These are phyloP conservation scores for Danio tinwini DNA, from an alignment of 2,797 vertebrate species.

Conservation along the genomic window DNA sequence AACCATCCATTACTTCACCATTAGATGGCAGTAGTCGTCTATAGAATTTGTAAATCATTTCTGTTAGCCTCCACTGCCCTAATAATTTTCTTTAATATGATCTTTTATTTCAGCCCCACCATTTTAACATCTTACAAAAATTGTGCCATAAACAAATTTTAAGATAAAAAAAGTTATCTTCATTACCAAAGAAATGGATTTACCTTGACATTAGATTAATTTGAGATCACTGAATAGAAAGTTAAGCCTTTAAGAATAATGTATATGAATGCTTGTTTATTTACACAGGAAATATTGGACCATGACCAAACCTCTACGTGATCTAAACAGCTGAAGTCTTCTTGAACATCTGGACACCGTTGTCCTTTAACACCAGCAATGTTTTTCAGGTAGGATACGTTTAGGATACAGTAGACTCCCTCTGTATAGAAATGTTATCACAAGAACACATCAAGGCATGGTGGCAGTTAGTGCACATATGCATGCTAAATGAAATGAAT, in stretches of 20 bases:
- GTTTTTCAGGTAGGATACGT: not conserved
- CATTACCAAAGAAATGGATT: not conserved
- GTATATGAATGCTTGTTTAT: not conserved
- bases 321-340: not conserved
- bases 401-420: slow-evolving; percentile 17
- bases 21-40: slow-evolving; percentile 7
- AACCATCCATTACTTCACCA: not conserved
- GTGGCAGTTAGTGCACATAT: not conserved
- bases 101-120: not conserved
- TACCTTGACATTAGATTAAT: not conserved
- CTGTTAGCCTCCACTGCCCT: not conserved
- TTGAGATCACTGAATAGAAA: not conserved
- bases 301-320: not conserved
- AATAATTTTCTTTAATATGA: not conserved
- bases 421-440: slow-evolving; percentile 26
- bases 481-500: not conserved
- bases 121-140: not conserved
- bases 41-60: not conserved
- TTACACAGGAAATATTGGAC: not conserved
- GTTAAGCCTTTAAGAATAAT: not conserved
- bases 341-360: slow-evolving; percentile 16
- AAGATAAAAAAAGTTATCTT: too few relatives aligned
- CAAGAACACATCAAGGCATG: not conserved
- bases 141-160: too few relatives aligned
- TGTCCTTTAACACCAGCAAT: slow-evolving; percentile 11